These are phyloP conservation scores for Rana temporaria DNA, from an alignment of 2,113 vertebrate genomes.

Conservation along the genomic window DNA sequence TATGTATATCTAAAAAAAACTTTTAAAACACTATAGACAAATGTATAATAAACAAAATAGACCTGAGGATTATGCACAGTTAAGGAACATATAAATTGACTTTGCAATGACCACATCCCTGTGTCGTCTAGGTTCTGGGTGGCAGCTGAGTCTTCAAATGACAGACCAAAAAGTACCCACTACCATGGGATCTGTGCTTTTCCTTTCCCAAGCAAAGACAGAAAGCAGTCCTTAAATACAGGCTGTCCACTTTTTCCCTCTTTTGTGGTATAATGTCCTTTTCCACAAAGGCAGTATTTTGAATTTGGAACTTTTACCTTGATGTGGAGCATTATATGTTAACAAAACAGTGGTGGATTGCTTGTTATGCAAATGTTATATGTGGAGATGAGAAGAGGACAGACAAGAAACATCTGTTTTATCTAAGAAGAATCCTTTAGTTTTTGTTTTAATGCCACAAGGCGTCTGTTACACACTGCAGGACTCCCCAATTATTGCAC, in stretches of 20 bases:
- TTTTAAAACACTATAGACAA: no score
- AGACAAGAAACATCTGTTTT: slow-evolving; percentile 36
- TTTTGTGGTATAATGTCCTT: neutral
- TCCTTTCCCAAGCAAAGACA: neutral
- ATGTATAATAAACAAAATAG: no score
- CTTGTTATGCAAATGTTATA: slow-evolving; percentile 1
- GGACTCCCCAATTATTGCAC: neutral
- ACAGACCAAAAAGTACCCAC: neutral
- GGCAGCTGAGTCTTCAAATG: neutral
- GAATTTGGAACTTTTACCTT: slow-evolving; percentile 11
- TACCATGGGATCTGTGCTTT: neutral
- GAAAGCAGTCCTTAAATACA: neutral
- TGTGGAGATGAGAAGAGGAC: neutral
- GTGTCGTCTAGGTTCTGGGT: neutral
- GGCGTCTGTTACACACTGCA: slow-evolving; percentile 11
- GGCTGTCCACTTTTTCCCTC: neutral
- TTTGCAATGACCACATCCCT: neutral
- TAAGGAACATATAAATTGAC: neutral
- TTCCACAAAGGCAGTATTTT: neutral
- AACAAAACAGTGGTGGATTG: neutral
- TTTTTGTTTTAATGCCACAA: slow-evolving; percentile 1
- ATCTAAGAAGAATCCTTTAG: neutral
- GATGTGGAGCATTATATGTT: slow-evolving; percentile 15
- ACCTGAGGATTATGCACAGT: neutral
- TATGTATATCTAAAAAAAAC: no score